Evolutionary conservation across 2,888 invertebrate genomes (phyloP).

Genomic region (Empis livida): DNA sequence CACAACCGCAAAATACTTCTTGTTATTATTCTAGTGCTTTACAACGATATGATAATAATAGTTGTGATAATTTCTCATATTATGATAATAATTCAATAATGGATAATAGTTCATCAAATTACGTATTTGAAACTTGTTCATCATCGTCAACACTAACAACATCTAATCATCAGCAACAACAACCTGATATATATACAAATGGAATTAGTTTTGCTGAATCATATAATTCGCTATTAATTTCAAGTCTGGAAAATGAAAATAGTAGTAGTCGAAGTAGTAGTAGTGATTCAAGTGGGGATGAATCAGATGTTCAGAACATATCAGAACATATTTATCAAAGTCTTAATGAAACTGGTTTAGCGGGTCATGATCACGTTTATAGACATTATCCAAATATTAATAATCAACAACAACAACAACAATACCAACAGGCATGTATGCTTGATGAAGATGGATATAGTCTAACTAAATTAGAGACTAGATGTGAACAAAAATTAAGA

Average conservation of each 20-base stretch:
- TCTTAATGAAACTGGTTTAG: slow-evolving; percentile 13
- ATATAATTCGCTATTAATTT: slow-evolving; percentile 27
- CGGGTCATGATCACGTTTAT: slow-evolving; percentile 16
- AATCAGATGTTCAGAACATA: slow-evolving; percentile 1
- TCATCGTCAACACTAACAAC: neutral
- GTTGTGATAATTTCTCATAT: neutral
- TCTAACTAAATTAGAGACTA: slow-evolving; percentile 31
- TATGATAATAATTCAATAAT: slow-evolving; percentile 1
- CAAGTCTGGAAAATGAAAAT: slow-evolving; percentile 13
- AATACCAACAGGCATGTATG: slow-evolving; percentile 30
- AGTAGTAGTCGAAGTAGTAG: slow-evolving; percentile 3
- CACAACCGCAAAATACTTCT: no score
- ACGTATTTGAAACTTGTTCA: neutral
- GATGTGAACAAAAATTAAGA: slow-evolving; percentile 22
- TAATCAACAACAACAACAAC: slow-evolving; percentile 28
- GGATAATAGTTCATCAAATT: neutral
- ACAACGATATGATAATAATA: neutral
- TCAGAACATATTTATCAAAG: slow-evolving; percentile 14
- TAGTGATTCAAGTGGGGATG: slow-evolving; percentile 5
- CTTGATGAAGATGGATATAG: slow-evolving; percentile 30
- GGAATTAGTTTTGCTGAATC: slow-evolving; percentile 31
- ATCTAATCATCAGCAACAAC: neutral
- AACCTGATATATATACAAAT: slow-evolving; percentile 6
- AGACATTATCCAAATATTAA: slow-evolving; percentile 15
- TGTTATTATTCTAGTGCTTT: neutral